Evolutionary conservation across 1,140 invertebrate genomes (phyloP).

Genomic region (Drosophila simulans): DNA sequence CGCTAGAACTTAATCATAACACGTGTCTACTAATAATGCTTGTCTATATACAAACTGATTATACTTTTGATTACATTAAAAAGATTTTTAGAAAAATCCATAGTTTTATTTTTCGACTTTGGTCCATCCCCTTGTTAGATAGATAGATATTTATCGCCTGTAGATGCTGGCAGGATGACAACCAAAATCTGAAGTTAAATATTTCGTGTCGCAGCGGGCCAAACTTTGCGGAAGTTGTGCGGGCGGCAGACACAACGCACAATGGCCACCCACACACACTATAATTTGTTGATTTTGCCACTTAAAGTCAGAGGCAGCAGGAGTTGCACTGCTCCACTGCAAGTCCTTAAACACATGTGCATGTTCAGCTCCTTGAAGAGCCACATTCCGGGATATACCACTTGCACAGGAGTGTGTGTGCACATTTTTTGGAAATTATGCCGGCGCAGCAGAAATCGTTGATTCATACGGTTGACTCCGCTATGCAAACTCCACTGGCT

Average conservation of each 20-base stretch:
- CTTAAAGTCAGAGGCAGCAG: constrained; percentile 47
- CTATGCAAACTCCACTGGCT: constrained; percentile 74
- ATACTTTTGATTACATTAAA: no score
- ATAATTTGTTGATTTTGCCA: constrained; percentile 80
- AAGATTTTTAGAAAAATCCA: no score
- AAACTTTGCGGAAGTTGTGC: constrained; percentile 60
- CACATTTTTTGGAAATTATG: constrained; percentile 74
- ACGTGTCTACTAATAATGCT: no score
- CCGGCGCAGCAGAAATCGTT: constrained; percentile 75
- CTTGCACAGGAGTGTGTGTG: constrained; percentile 14
- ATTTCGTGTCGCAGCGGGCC: constrained; percentile 60
- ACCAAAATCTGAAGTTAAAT: constrained; percentile 79
- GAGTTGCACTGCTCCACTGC: background rate
- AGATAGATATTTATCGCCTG: constrained; percentile 17
- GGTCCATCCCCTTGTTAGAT: background rate
- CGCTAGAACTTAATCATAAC: no score
- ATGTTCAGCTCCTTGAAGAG: constrained; percentile 17
- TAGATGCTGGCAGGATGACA: constrained; percentile 36
- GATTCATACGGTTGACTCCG: constrained; percentile 80
- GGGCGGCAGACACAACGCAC: constrained; percentile 45
- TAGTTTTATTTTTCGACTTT: background rate
- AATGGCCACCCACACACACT: constrained; percentile 34
- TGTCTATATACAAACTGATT: no score
- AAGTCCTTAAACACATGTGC: background rate
- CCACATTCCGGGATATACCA: background rate